Evolutionary conservation across 2,113 vertebrate species (phyloP), one percentile per base, ranked within the genome.

Genomic region (Bos javanicus): DNA sequence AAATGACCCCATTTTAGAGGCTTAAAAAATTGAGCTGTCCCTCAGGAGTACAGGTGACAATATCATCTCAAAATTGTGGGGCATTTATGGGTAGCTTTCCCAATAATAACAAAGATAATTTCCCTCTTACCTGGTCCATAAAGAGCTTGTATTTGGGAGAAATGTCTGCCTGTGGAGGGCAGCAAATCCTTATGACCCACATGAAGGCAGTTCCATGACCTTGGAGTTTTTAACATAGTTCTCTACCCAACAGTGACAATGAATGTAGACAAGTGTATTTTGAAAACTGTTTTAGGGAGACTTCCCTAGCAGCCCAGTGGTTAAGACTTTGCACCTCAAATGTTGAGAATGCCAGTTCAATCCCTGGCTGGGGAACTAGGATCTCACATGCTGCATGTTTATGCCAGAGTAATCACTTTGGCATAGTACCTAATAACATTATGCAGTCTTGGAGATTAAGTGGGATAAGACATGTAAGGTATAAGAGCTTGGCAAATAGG

Each of bases 201-300:
- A 25, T 12, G 46, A 57, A 59, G 14, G 11, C 59, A 48, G 30
- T 71, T 84, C 28, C 26, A 50, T n/a, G 52, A 74, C 4, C 7
- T 43, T 80, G 54, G 7, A 39, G 11, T 28, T 50, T 11, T 52
- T 59, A 90, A 85, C 19, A 64, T 2, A 52, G 14, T 36, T 90
- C 28, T 94, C 54, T 62, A 54, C 3, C 39, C 17, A 25, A 36
- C 28, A 84, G 62, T 71, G 62, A 54, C 15, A 74, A 36, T n/a
- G 48, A 87, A 39, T 2, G 60, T 7, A 57, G 21, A 60, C 60
- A 85, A 91, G n/a, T 1, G 1, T 33, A 11, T n/a, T 95, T 81
- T 57, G 57, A 81, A 95, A 91, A 87, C 25, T 62, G 15, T 52
- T 54, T 97, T 71, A 64, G 57, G 28, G 46, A 48, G 36, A 26